Conservation (phyloP, 2,797 vertebrate genomes). For the Chromis chromis region DNA sequence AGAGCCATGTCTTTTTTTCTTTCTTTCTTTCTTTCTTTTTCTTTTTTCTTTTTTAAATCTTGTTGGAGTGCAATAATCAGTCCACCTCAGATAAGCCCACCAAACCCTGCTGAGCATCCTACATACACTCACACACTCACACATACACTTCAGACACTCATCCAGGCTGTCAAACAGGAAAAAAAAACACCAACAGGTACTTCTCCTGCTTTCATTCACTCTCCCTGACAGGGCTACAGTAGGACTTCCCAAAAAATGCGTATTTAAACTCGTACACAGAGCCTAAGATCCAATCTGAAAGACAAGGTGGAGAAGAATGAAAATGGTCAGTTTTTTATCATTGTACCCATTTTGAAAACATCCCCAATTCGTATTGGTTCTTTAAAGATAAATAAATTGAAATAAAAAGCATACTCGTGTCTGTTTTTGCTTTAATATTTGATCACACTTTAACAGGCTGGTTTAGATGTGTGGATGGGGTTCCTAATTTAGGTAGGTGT, state of each 20-base stretch:
- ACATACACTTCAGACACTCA: slow-evolving; percentile 41
- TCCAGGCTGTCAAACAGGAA: slow-evolving; percentile 61
- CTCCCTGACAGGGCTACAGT: slow-evolving; percentile 68
- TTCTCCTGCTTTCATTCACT: slow-evolving; percentile 70
- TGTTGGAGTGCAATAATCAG: slow-evolving; percentile 87
- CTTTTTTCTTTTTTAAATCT: slow-evolving; percentile 63
- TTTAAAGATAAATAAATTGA: slow-evolving; percentile 87
- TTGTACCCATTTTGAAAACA: slow-evolving; percentile 85
- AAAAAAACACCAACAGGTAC: slow-evolving; percentile 76
- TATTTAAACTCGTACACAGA: slow-evolving; percentile 66
- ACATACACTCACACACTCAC: slow-evolving; percentile 37
- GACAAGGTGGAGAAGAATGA: slow-evolving; percentile 75
- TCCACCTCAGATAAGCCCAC: slow-evolving; percentile 82
- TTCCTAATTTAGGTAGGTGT: neutral
- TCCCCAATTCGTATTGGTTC: slow-evolving; percentile 87
- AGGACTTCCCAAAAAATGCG: slow-evolving; percentile 67
- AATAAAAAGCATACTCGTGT: slow-evolving; percentile 76
- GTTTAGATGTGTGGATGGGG: neutral
- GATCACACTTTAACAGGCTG: too few relatives aligned
- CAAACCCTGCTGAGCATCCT: slow-evolving; percentile 78
- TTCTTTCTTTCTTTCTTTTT: slow-evolving; percentile 45
- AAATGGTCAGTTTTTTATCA: slow-evolving; percentile 80
- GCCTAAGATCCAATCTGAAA: slow-evolving; percentile 80
- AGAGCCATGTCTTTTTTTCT: slow-evolving; percentile 77
- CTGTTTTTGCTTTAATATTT: neutral